Conservation (phyloP, 2,113 vertebrate species). For the Spilogale gracilis region DNA sequence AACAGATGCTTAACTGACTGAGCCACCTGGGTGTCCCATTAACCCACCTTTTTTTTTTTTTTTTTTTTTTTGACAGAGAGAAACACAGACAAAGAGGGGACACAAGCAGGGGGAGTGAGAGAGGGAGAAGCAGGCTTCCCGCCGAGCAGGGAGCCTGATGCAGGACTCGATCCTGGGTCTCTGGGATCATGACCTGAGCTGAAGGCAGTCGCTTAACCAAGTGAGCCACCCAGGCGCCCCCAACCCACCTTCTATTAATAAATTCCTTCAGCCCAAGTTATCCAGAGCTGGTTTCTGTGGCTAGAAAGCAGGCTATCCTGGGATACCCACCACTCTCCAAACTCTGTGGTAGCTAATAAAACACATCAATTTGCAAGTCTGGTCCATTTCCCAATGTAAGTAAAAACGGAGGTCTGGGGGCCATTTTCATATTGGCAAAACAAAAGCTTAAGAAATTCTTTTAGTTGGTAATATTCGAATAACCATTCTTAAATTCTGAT, state of each 20-base stretch:
- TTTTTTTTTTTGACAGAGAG: no score
- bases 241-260: neutral
- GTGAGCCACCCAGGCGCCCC: no score
- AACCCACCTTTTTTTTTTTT: no score
- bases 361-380: neutral
- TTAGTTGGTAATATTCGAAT: neutral
- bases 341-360: neutral
- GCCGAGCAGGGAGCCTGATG: no score
- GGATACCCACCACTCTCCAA: neutral
- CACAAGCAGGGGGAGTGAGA: no score
- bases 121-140: no score
- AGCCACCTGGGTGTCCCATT: no score
- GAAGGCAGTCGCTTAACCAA: no score
- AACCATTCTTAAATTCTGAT: neutral
- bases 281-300: neutral
- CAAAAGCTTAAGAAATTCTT: constrained; percentile 29
- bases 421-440: neutral
- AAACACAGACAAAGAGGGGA: no score
- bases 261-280: neutral
- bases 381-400: neutral
- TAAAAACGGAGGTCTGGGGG: neutral
- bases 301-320: neutral
- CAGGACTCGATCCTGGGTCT: no score
- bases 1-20: no score
- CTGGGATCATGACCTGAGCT: no score